These are phyloP conservation scores for Hypotaenidia okinawae DNA, from an alignment of 2,797 vertebrate genomes.

Conservation along the genomic window DNA sequence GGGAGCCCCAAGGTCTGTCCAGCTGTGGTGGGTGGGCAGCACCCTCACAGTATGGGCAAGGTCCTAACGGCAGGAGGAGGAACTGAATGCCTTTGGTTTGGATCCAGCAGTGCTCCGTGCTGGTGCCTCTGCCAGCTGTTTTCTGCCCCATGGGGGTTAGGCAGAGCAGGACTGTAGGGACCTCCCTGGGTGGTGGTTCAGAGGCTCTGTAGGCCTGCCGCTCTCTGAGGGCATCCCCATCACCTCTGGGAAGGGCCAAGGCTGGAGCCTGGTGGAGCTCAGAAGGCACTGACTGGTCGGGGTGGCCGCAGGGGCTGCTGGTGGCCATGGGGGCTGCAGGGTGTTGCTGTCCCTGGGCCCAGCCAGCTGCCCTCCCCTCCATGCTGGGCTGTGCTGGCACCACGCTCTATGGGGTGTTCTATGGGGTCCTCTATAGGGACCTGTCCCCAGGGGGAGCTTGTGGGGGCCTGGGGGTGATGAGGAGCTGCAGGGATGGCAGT, in stretches of 20 bases:
- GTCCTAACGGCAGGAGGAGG: background rate
- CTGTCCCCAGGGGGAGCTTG: background rate
- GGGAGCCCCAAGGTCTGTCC: background rate
- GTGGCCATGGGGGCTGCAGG: background rate
- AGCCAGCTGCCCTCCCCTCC: background rate
- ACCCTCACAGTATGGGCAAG: background rate
- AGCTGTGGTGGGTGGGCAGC: background rate
- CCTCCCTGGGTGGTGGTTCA: background rate
- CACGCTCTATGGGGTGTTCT: too few species aligned
- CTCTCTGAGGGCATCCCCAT: background rate
- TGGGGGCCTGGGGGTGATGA: rapidly evolving
- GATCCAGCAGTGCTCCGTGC: rapidly evolving
- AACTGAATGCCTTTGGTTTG: rapidly evolving
- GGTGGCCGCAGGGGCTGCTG: background rate
- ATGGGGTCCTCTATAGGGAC: background rate
- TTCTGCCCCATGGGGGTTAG: background rate
- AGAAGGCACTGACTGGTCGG: rapidly evolving
- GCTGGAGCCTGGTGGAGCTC: background rate
- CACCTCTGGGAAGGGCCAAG: background rate
- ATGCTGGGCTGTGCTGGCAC: background rate
- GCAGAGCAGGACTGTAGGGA: background rate
- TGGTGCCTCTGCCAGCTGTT: background rate
- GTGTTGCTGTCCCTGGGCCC: background rate
- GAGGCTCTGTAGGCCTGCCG: background rate
- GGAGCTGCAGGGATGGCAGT: background rate